phyloP scores from a whole-genome alignment of 2,113 vertebrate species.

The Sclerurus mexicanus region DNA sequence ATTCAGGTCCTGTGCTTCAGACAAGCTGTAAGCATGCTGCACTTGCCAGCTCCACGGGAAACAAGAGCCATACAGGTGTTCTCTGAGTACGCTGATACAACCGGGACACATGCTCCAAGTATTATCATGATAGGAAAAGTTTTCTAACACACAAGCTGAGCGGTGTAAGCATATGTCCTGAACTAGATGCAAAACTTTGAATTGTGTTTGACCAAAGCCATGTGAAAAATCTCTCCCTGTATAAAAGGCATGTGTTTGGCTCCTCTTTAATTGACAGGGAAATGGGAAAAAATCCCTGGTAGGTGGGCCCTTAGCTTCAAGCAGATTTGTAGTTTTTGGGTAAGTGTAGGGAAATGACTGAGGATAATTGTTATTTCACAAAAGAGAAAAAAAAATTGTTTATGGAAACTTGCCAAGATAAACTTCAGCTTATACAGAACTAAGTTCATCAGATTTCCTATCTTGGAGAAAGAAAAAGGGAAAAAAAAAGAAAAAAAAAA shows the following conservation, averaged over 20 bases:
- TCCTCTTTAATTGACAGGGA: neutral
- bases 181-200: neutral
- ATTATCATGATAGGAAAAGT: neutral
- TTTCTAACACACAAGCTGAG: neutral
- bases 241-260: neutral
- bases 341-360: neutral
- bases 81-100: neutral
- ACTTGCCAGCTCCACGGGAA: neutral
- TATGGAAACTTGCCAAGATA: neutral
- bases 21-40: neutral
- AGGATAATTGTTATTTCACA: neutral
- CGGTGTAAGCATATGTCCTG: neutral
- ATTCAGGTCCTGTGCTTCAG: neutral
- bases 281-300: neutral
- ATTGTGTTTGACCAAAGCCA: neutral
- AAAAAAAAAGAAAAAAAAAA: rapidly evolving
- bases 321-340: neutral
- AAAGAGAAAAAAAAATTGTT: neutral
- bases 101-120: neutral
- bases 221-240: neutral
- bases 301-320: neutral
- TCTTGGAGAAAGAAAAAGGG: neutral
- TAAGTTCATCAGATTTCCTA: neutral
- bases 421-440: neutral
- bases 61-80: neutral